Percentiles rank a stretch among this genome's conserved stretches.
Evolutionary conservation across 2,113 vertebrate genomes (phyloP).

Genomic region (Pelusios castaneus): DNA sequence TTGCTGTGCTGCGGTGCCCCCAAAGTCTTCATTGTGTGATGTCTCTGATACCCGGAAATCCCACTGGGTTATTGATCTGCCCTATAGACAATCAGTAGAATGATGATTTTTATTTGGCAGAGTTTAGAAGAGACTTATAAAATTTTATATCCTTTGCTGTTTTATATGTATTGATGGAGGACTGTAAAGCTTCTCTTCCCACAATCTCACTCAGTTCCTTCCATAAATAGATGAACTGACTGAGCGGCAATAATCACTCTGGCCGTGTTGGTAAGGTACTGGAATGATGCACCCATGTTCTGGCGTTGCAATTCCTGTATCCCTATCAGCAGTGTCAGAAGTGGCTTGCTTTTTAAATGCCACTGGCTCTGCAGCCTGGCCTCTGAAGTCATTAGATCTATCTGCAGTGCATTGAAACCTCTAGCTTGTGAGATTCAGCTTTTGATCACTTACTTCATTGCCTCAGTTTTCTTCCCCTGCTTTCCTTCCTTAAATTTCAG

Average conservation of each 20-base stretch:
- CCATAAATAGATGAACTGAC: neutral
- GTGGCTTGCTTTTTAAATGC: neutral
- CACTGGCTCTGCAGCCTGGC: neutral
- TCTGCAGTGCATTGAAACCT: neutral
- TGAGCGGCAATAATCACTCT: neutral
- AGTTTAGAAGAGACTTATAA: neutral
- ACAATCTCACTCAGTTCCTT: neutral
- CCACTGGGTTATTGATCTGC: conserved; percentile 1
- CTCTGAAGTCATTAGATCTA: neutral
- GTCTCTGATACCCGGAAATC: neutral
- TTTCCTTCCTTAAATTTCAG: neutral
- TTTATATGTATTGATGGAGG: neutral
- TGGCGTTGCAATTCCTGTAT: neutral
- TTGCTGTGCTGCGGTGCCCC: neutral
- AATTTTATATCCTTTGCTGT: conserved; percentile 11
- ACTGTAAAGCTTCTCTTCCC: neutral
- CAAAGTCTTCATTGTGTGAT: neutral
- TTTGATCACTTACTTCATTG: neutral
- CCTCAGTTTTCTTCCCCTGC: neutral
- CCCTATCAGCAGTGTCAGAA: neutral
- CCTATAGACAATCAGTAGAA: neutral
- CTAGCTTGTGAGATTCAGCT: neutral
- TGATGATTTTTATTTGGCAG: neutral
- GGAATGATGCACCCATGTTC: neutral
- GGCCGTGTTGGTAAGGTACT: neutral